A percentile compares a stretch with the other conserved stretches of the same genome.
Conservation (phyloP, 2,888 invertebrate species). For the Cataglyphis livida region DNA sequence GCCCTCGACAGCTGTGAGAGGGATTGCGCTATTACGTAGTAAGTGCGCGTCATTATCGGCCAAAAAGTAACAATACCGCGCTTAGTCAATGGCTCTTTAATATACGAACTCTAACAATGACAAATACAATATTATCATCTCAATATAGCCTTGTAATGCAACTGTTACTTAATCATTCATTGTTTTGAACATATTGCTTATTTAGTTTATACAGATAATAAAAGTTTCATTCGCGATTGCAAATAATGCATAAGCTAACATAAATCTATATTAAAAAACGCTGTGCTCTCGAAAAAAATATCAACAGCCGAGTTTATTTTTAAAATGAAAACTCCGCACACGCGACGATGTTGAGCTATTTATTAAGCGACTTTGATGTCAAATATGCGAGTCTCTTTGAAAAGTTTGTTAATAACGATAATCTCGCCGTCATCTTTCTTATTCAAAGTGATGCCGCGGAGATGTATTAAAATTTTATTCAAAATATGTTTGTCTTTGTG, state of each 20-base stretch:
- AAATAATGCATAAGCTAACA: background rate
- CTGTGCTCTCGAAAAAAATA: background rate
- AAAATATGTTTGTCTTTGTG: slow-evolving; percentile 63
- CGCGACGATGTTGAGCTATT: background rate
- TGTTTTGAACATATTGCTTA: background rate
- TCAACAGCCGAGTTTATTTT: background rate
- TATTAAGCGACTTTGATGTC: background rate
- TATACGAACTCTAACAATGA: slow-evolving; percentile 48
- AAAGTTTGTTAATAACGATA: slow-evolving; percentile 10
- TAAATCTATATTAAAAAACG: background rate
- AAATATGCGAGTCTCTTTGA: slow-evolving; percentile 6
- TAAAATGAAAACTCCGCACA: slow-evolving; percentile 8
- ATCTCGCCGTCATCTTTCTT: background rate
- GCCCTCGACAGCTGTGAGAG: slow-evolving; percentile 70
- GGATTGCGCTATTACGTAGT: slow-evolving; percentile 66
- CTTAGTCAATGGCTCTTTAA: slow-evolving; percentile 65
- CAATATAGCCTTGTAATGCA: background rate
- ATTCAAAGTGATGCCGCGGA: slow-evolving; percentile 8
- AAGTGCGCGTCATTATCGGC: slow-evolving; percentile 71
- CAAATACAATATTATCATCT: slow-evolving; percentile 28
- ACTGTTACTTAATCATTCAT: slow-evolving; percentile 2
- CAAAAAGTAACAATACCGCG: slow-evolving; percentile 66
- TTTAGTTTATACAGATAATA: background rate
- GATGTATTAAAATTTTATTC: slow-evolving; percentile 28
- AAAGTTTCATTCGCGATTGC: background rate